Percentiles rank a stretch among this genome's conserved stretches.
These are phyloP conservation scores for Apamea anceps DNA, from an alignment of 2,888 invertebrate species.

Conservation along the genomic window DNA sequence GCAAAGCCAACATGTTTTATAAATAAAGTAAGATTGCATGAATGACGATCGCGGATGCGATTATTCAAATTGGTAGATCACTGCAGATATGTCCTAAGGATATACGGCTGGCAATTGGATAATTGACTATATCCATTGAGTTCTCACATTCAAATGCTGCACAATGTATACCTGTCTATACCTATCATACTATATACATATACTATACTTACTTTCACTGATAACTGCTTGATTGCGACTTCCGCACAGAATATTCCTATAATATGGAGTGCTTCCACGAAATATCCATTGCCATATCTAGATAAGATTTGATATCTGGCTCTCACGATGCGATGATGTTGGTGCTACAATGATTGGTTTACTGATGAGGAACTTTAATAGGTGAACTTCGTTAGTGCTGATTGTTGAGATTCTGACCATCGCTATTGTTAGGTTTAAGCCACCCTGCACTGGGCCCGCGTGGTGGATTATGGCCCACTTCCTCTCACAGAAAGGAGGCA, in stretches of 20 bases:
- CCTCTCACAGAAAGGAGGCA: too few species aligned
- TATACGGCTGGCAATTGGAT: constrained; percentile 29
- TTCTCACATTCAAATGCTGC: not conserved
- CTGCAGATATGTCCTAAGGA: constrained; percentile 7
- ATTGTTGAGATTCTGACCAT: not conserved
- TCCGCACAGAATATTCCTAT: constrained; percentile 6
- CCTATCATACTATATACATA: not conserved
- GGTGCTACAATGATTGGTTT: not conserved
- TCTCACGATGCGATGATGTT: not conserved
- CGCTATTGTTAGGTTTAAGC: not conserved
- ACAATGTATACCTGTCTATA: constrained; percentile 5
- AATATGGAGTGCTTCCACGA: constrained; percentile 17
- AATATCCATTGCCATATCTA: constrained; percentile 10
- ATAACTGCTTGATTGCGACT: constrained; percentile 10
- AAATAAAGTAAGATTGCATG: not conserved
- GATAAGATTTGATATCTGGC: constrained; percentile 28
- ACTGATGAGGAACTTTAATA: not conserved
- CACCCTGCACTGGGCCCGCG: too few species aligned
- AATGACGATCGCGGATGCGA: constrained; percentile 3
- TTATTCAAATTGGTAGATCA: constrained; percentile 20
- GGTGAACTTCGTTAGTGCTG: too few species aligned
- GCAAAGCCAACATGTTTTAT: not conserved
- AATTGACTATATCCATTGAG: constrained; percentile 16
- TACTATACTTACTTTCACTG: not conserved
- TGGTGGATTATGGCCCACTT: too few species aligned